Percentiles rank a stretch among this genome's conserved stretches.
phyloP scores from a whole-genome alignment of 2,797 vertebrate genomes.

The Acanthiza pusilla region DNA sequence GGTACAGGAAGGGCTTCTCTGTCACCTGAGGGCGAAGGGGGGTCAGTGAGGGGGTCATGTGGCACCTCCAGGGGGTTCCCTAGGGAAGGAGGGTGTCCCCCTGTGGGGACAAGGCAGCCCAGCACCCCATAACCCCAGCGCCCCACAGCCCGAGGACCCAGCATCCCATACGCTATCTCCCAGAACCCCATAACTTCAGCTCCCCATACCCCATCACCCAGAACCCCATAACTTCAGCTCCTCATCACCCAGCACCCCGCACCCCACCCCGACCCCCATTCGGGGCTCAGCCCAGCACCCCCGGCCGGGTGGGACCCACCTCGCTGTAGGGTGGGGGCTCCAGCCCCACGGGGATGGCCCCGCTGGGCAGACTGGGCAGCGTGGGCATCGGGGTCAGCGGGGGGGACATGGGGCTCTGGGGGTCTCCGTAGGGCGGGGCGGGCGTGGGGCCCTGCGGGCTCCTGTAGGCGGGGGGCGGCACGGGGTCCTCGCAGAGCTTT shows the following conservation, averaged over 20 bases:
- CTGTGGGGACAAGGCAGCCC: not conserved
- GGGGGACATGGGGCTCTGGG: not conserved
- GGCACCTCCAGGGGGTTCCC: not conserved
- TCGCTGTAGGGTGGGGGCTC: slow-evolving; percentile 47
- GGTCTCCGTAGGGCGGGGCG: not conserved
- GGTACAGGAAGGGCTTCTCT: slow-evolving; percentile 13
- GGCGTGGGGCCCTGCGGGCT: not conserved
- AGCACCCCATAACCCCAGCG: not conserved
- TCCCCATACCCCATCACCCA: not conserved
- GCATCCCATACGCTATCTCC: not conserved
- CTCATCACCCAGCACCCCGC: not conserved
- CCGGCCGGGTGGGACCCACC: not conserved
- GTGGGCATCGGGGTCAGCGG: not conserved
- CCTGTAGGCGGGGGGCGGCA: not conserved
- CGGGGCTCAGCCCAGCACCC: not conserved
- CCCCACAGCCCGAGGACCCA: not conserved
- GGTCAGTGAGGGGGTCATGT: not conserved
- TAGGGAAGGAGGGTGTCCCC: not conserved
- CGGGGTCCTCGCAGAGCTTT: not conserved
- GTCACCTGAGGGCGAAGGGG: not conserved
- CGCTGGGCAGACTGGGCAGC: not conserved
- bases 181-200: too few species aligned
- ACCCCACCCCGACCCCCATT: not conserved
- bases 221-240: not conserved
- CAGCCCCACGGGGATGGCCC: not conserved